Percentiles rank a stretch among this genome's conserved stretches.
These are phyloP conservation scores for Ceyx melanurus DNA, from an alignment of 2,113 vertebrate species.

Conservation along the genomic window DNA sequence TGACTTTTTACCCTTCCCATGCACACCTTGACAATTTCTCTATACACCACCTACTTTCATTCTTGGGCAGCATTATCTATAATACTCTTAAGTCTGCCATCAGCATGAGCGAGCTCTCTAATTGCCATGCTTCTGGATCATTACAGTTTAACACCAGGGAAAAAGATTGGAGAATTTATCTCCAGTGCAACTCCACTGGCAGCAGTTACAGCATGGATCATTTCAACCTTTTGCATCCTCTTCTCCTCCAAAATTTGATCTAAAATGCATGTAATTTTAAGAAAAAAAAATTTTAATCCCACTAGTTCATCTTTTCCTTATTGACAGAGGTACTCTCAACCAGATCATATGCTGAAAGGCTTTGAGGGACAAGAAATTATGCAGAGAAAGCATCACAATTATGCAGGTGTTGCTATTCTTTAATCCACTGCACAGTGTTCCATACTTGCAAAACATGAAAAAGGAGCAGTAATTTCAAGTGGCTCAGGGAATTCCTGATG, in stretches of 20 bases:
- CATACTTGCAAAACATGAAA: conserved; percentile 7
- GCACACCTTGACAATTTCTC: background rate
- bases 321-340: background rate
- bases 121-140: background rate
- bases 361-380: background rate
- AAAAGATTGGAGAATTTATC: background rate
- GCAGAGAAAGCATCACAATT: background rate
- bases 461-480: conserved; percentile 66
- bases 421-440: background rate
- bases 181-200: background rate
- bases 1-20: background rate
- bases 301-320: background rate
- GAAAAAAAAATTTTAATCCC: background rate
- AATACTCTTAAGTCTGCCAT: background rate
- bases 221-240: background rate
- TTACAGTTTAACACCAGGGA: background rate
- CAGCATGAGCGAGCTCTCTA: background rate
- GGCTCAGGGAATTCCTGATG: conserved; percentile 24
- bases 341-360: background rate
- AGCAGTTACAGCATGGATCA: background rate
- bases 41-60: background rate
- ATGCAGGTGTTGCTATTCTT: conserved; percentile 29
- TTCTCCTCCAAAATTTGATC: background rate
- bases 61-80: background rate
- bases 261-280: background rate